Evolutionary conservation across 2,797 vertebrate genomes (phyloP), one percentile per base, ranked within the genome.

Genomic region (Gymnopithys bicolor): DNA sequence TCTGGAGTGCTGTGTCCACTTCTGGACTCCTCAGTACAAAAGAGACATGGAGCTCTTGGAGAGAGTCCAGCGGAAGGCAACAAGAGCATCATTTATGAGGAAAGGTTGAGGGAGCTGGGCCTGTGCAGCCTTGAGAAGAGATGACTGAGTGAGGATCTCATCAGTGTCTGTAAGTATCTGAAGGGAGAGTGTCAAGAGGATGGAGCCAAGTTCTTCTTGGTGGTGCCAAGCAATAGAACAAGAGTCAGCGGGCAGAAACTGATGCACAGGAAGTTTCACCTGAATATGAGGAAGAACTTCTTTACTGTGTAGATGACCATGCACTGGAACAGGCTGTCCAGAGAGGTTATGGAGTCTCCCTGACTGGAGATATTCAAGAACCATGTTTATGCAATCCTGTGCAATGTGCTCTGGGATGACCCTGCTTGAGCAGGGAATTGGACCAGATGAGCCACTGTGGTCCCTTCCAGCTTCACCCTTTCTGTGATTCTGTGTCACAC

Each of bases 401-500:
- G 32, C 22, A 13, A 5, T 0, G 0, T 75, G 35, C 22, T 75
- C 21, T 75, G 23, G 70, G 13, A 23, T 55, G 22, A 27, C 25
- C 14, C 48, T 75, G 41, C 55, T 43, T 48, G 33, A 55, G 25
- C 55, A 62, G 41, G 12, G 62, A 68, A 4, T 68, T 43, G 41
- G 32, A 28, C 3, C 33, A 21, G 7, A 17, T 55, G 19, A 49
- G 5, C 17, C 9, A 0, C 25, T 55, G 32, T 43, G 32, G 19
- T 89, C 27, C 27, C 12, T 24, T 55, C 62, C 48, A 28, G 1
- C 33, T 35, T 17, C 35, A 49, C 27, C 33, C 11, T 6, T 49
- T 37, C 0, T 0, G 10, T 55, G 46, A 14, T 32, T 60, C 62
- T 62, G 11, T 73, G 37, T 49, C 39, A 5, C 1, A 5, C 27